A percentile compares a stretch with the other conserved stretches of the same genome.
Conservation (phyloP, 2,113 vertebrate species). For the Rana temporaria region DNA sequence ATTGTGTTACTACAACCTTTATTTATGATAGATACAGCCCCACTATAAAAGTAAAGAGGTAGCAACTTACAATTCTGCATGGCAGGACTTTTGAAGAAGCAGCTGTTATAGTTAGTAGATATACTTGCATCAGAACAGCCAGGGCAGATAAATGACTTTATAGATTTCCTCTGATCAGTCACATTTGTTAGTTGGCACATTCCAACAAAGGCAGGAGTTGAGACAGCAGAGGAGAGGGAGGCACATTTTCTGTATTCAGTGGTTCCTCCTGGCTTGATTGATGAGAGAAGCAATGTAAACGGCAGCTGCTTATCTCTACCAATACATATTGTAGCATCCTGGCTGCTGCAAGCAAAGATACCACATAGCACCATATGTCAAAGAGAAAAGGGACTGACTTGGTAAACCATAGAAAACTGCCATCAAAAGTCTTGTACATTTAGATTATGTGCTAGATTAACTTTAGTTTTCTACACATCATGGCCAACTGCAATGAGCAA, state of each 20-base stretch:
- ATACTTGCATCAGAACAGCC: conserved; percentile 43
- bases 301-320: conserved; percentile 57
- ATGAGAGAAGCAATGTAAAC: conserved; percentile 48
- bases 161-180: conserved; percentile 50
- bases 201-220: conserved; percentile 51
- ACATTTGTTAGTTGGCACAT: conserved; percentile 54
- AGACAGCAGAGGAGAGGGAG: conserved; percentile 55
- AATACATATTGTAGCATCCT: conserved; percentile 32
- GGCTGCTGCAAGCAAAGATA: conserved; percentile 50
- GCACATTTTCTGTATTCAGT: conserved; percentile 42
- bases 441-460: conserved; percentile 57
- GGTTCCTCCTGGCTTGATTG: conserved; percentile 54
- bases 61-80: not conserved
- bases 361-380: conserved; percentile 20
- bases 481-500: conserved; percentile 56
- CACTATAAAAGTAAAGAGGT: conserved; percentile 33
- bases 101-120: conserved; percentile 36
- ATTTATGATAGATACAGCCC: conserved; percentile 5
- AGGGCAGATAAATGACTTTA: conserved; percentile 57
- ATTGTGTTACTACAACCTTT: conserved; percentile 29
- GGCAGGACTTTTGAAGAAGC: conserved; percentile 38
- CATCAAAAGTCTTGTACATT: conserved; percentile 53
- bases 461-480: conserved; percentile 56
- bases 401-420: conserved; percentile 52
- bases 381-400: conserved; percentile 42